A percentile compares a stretch with the other conserved stretches of the same genome.
Conservation (phyloP, 2,113 vertebrate genomes). For the Serilophus lunatus region DNA sequence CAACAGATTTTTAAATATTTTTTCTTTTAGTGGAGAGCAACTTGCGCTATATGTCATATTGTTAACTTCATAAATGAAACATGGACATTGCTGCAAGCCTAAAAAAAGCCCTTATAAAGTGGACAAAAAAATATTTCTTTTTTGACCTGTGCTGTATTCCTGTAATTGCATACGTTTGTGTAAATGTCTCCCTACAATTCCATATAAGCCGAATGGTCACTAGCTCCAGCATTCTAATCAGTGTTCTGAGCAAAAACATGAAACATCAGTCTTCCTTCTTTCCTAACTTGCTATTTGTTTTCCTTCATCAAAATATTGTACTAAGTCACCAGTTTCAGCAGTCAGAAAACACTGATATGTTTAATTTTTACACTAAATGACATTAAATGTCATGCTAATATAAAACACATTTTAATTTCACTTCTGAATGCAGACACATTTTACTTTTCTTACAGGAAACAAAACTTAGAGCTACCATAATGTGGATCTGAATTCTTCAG, state of each 20-base stretch:
- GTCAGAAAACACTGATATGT: background rate
- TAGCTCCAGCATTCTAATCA: background rate
- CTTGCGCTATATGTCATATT: background rate
- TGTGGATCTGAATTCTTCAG: background rate
- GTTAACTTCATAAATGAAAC: background rate
- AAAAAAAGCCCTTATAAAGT: background rate
- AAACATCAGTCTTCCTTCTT: background rate
- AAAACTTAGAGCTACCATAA: background rate
- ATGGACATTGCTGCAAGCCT: background rate
- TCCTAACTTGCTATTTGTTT: background rate
- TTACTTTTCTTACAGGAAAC: background rate
- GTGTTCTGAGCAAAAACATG: background rate
- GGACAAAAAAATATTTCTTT: background rate
- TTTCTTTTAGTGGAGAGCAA: background rate
- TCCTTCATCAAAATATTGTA: background rate
- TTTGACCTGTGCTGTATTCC: background rate
- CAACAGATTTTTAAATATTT: background rate
- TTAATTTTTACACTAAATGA: background rate
- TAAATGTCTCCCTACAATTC: background rate
- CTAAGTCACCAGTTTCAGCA: background rate
- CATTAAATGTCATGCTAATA: background rate
- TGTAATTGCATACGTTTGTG: background rate
- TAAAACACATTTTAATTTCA: background rate
- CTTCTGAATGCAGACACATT: background rate
- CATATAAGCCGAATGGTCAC: accelerated